Percentiles rank a stretch among this genome's conserved stretches.
Conservation (phyloP, 2,797 vertebrate genomes). For the Australoheros facetus region DNA sequence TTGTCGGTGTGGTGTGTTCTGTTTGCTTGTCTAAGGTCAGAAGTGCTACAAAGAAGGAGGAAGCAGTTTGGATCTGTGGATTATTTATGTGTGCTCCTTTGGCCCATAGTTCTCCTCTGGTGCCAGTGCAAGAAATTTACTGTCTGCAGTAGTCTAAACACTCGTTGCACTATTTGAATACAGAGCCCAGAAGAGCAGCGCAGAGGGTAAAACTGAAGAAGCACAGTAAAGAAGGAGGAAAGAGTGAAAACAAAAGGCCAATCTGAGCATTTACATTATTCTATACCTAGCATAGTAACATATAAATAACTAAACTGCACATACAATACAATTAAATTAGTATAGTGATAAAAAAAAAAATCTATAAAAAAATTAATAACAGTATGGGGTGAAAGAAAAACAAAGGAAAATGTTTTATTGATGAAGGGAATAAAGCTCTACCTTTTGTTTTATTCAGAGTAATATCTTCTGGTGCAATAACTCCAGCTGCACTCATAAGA, state of each 20-base stretch:
- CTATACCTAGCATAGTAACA: neutral
- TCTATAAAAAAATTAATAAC: neutral
- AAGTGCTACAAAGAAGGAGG: constrained; percentile 26
- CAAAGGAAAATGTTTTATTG: neutral
- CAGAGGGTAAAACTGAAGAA: neutral
- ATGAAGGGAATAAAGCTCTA: neutral
- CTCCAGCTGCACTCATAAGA: constrained; percentile 22
- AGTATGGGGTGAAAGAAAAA: neutral
- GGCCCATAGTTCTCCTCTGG: constrained; percentile 23
- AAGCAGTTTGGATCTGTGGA: constrained; percentile 28
- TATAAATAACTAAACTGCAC: neutral
- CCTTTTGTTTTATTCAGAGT: constrained; percentile 47
- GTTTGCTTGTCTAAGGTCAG: constrained; percentile 23
- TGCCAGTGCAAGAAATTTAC: constrained; percentile 51
- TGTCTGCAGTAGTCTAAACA: constrained; percentile 40
- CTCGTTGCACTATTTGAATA: constrained; percentile 32
- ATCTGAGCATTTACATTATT: neutral
- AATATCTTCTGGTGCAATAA: constrained; percentile 22
- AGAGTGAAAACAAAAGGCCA: neutral
- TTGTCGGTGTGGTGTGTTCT: constrained; percentile 8
- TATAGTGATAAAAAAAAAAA: neutral
- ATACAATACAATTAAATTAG: neutral
- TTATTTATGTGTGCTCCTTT: constrained; percentile 57
- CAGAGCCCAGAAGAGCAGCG: constrained; percentile 6
- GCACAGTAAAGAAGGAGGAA: neutral